Percentiles rank a stretch among this genome's conserved stretches.
Conservation (phyloP, 2,888 invertebrate genomes). For the Neoitamus cyanurus region DNA sequence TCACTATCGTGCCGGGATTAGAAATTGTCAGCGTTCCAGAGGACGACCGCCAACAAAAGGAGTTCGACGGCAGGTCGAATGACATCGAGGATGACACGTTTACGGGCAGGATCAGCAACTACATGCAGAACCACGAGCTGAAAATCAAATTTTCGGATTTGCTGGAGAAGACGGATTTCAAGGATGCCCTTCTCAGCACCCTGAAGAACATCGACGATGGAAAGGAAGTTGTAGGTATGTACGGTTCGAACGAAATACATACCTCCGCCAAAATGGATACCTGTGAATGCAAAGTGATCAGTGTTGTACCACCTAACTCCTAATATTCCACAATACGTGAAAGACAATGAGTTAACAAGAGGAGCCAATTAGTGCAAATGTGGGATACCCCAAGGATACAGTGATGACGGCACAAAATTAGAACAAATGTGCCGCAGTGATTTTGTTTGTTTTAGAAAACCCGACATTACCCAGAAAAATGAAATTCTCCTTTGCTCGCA, state of each 20-base stretch:
- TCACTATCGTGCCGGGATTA: conserved; percentile 62
- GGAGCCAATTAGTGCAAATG: background rate
- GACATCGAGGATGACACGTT: conserved; percentile 68
- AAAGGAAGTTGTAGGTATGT: conserved; percentile 49
- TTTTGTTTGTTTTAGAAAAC: background rate
- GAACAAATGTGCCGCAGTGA: background rate
- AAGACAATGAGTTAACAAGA: background rate
- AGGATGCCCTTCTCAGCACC: conserved; percentile 69
- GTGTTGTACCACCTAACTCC: background rate
- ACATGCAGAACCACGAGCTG: conserved; percentile 78
- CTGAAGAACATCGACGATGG: conserved; percentile 50
- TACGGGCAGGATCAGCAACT: conserved; percentile 70
- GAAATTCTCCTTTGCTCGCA: background rate
- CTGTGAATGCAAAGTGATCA: background rate
- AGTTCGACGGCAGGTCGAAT: conserved; percentile 63
- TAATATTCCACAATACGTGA: background rate
- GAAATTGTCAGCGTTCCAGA: conserved; percentile 60
- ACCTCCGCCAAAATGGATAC: background rate
- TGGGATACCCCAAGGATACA: background rate
- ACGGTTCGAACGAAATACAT: background rate
- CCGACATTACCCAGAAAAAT: background rate
- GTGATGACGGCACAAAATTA: background rate
- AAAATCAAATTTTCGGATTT: conserved; percentile 78
- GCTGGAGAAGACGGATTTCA: conserved; percentile 74
- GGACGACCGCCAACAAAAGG: conserved; percentile 56